Evolutionary conservation across 2,113 vertebrate genomes (phyloP).

Genomic region (Apteryx mantelli): DNA sequence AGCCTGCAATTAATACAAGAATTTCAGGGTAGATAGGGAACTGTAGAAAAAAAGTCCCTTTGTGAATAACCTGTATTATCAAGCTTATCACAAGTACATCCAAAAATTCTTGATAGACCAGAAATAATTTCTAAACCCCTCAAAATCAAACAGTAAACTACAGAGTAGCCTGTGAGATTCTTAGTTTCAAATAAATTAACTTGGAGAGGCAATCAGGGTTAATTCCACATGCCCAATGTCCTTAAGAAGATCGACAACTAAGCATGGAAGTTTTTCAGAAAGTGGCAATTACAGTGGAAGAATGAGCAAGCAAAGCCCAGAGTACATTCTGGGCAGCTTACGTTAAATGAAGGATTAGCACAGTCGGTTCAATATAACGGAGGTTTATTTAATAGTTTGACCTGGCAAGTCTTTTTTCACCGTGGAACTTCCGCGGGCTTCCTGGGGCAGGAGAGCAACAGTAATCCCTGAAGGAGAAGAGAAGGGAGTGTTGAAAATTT

Average conservation of each 20-base stretch:
- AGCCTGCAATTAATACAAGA: neutral
- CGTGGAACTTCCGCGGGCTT: constrained; percentile 4
- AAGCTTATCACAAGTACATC: neutral
- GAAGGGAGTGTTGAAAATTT: neutral
- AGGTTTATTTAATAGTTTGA: constrained; percentile 34
- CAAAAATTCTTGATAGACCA: neutral
- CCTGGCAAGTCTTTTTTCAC: constrained; percentile 37
- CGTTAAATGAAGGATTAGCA: constrained; percentile 37
- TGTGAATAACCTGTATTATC: neutral
- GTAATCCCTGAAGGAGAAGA: neutral
- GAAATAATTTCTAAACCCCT: neutral
- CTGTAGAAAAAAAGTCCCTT: neutral
- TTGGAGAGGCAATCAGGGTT: neutral
- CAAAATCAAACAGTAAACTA: neutral
- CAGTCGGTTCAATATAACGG: neutral
- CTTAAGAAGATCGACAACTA: neutral
- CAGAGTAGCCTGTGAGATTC: neutral
- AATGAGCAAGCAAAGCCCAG: neutral
- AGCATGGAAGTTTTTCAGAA: constrained; percentile 13
- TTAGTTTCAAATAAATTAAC: constrained; percentile 7
- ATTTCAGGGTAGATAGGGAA: neutral
- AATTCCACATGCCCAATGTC: neutral
- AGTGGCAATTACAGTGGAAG: neutral
- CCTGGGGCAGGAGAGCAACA: constrained; percentile 31
- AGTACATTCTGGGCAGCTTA: neutral